Evolutionary conservation across 2,797 vertebrate genomes (phyloP), one percentile per base, ranked within the genome.

Genomic region (Eulemur mongoz): DNA sequence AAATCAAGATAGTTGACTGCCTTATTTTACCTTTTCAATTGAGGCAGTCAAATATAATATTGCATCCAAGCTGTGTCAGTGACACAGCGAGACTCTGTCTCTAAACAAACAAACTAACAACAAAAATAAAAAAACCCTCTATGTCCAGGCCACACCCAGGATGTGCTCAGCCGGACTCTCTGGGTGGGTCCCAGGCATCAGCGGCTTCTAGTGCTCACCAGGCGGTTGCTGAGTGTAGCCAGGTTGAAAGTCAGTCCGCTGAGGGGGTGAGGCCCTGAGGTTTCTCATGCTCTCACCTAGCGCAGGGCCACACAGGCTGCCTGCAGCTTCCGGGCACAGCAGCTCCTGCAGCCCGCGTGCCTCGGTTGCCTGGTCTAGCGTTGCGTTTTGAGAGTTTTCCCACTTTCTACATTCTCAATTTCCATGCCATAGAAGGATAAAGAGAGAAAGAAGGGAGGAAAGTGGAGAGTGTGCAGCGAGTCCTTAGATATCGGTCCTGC

Each of bases 11-110:
- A 38, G 30, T 3, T 14, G 3, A 65, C 59, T 72, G 14, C 12
- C 45, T 69, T 45, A 69, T 67, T 32, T 45, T 67, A 45, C 18
- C 65, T 67, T 65, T 79, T 25, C 23, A 12, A 5, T 2, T 48
- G 25, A 52, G 20, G 30, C 0, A 79, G 30, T 0, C 2, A 1
- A 70, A 65, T 1, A 3, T 7, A 63, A 38, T 4, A 27, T 1
- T 12, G 23, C 14, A 45, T 1, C 6, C 20, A 27, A 57, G 11
- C 7, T 20, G 52, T 18, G 7, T 20, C 18, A 0, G 52, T 20
- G 52, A 54, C 52, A 54, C 7, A 54, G 52, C 52, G 20, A 54
- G 52, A 54, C 52, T 54, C 52, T 7, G 18, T 54, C 52, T 20
- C 52, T 54, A 54, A 54, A 54, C 52, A 54, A 54, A 54, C 18